A percentile compares a stretch with the other conserved stretches of the same genome.
Conservation (phyloP, 2,888 invertebrate genomes). For the Penaeus monodon region DNA sequence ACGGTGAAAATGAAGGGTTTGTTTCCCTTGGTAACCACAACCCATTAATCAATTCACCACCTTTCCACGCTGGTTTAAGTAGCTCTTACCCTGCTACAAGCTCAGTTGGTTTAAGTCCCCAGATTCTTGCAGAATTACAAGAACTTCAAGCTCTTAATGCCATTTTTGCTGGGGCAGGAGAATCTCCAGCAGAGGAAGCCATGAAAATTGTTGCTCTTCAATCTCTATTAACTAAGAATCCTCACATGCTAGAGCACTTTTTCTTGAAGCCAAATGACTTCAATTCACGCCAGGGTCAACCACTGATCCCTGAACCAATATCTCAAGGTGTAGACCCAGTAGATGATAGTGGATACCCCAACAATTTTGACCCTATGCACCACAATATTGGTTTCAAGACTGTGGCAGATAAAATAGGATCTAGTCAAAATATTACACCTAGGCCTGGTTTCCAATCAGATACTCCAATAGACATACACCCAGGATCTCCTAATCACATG, state of each 20-base stretch:
- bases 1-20: not conserved
- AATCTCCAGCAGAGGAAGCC: not conserved
- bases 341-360: no score
- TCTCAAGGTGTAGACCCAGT: not conserved
- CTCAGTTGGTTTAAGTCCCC: not conserved
- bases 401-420: no score
- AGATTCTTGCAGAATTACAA: constrained; percentile 2
- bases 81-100: not conserved
- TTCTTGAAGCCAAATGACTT: no score
- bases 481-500: no score
- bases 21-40: constrained; percentile 16
- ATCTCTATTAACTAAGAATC: not conserved
- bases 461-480: no score
- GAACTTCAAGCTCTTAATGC: not conserved
- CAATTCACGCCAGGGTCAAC: not conserved
- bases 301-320: not conserved
- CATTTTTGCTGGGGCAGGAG: not conserved
- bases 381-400: no score
- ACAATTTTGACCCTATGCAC: no score
- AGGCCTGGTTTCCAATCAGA: no score
- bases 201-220: not conserved
- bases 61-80: no score
- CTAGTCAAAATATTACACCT: no score
- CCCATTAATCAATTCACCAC: not conserved
- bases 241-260: not conserved